Base-by-base conservation (phyloP, 2,888 invertebrate species). In the Ectemnius lituratus region DNA sequence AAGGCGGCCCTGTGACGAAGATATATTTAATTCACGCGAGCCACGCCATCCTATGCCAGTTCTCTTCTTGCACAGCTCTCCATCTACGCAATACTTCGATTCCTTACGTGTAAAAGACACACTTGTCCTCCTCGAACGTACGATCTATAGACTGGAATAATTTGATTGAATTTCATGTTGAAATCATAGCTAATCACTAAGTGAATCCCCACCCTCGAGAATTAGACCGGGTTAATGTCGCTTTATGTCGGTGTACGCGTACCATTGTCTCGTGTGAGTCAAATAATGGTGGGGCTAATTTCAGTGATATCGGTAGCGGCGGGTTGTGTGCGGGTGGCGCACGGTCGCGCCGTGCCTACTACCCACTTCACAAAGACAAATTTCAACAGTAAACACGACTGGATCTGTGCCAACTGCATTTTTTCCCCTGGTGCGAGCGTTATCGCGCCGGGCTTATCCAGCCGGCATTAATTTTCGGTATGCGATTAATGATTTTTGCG, bases 321-420 rank as follows among this genome's bases (percentile, higher is more conserved):
- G n/a, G 52, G 16, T 5, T 69, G 78, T 73, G 73, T 73, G 69
- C 59, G 73, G 23, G 23, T 70, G 73, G 70, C 61, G 78, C 70
- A 75, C 66, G 78, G 23, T 23, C 72, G 74, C 78, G 75, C 52
- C 52, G 14, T 13, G 14, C 52, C 63, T 78, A 70, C 80, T 73
- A 78, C 71, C 80, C 60, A 61, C 69, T 72, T 76, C 84, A 75
- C 80, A 78, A 82, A 83, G 84, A 83, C 84, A 83, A 83, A 83
- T 84, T 83, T 84, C 80, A 82, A 84, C 83, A 77, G 83, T 84
- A 83, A 83, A 83, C 84, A 83, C 73, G 82, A 78, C 83, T 83
- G 83, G 84, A 83, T 80, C 84, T 70, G 70, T 80, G 83, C 83
- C 83, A 83, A 69, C 81, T 73, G 78, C 78, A 84, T 78, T 81